Evolutionary conservation across 2,797 vertebrate genomes (phyloP).

Genomic region (Taeniopygia guttata): DNA sequence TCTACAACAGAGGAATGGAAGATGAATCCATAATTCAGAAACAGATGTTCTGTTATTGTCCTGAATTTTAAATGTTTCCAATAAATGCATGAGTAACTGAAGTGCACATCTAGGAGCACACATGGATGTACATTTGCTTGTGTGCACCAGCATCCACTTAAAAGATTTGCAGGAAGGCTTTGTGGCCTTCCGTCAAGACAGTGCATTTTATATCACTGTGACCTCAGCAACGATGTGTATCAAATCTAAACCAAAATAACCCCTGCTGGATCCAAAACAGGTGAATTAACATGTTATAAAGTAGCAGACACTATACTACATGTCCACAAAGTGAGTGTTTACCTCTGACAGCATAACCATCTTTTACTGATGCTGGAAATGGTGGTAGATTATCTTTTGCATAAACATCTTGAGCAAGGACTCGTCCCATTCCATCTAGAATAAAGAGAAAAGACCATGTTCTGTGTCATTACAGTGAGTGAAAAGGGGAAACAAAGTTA

Average conservation of each 20-base stretch:
- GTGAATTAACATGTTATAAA: background rate
- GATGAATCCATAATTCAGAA: background rate
- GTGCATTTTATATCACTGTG: background rate
- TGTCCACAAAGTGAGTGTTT: slow-evolving; percentile 37
- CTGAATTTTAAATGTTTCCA: background rate
- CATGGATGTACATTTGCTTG: background rate
- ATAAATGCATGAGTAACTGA: background rate
- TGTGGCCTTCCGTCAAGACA: background rate
- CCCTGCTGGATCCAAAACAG: background rate
- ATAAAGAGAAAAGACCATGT: background rate
- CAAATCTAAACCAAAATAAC: background rate
- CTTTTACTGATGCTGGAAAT: slow-evolving; percentile 97
- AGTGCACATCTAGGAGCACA: background rate
- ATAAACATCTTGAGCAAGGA: slow-evolving; percentile 98
- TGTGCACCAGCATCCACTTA: background rate
- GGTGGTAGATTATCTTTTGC: slow-evolving; percentile 99
- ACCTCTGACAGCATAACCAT: slow-evolving; percentile 98
- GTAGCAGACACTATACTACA: background rate
- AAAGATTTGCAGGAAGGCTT: background rate
- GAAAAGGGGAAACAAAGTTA: background rate
- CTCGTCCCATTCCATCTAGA: slow-evolving; percentile 94
- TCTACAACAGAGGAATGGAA: background rate
- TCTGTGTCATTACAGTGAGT: background rate
- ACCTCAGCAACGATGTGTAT: background rate
- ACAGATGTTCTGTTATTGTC: background rate